These are phyloP conservation scores for Rhinichthys osculus DNA, from an alignment of 2,797 vertebrate genomes.

Conservation along the genomic window DNA sequence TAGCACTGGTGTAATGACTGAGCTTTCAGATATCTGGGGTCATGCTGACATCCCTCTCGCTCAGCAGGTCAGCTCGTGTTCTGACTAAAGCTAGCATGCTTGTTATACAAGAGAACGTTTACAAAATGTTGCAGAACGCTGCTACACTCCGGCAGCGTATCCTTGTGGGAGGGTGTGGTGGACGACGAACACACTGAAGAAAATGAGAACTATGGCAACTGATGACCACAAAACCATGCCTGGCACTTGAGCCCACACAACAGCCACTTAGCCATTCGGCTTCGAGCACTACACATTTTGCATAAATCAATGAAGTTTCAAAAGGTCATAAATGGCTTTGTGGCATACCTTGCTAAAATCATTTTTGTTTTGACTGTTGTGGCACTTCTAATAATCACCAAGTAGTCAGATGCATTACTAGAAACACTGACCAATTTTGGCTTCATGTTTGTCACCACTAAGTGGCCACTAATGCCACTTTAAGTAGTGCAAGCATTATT, in stretches of 20 bases:
- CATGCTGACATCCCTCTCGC: constrained; percentile 12
- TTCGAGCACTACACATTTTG: neutral
- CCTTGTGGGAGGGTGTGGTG: neutral
- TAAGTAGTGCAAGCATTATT: neutral
- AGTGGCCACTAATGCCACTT: neutral
- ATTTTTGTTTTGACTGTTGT: neutral
- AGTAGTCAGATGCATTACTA: neutral
- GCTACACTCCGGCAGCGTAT: neutral
- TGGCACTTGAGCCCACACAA: constrained; percentile 13
- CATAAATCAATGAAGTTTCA: constrained; percentile 12
- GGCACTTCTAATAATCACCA: neutral
- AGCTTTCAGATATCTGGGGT: constrained; percentile 5
- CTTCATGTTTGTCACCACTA: neutral
- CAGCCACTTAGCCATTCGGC: neutral
- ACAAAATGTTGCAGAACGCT: neutral
- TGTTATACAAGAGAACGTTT: neutral
- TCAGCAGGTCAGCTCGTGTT: neutral
- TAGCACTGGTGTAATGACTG: constrained; percentile 21
- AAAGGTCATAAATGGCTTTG: neutral
- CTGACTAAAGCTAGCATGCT: constrained; percentile 4
- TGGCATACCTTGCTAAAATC: neutral
- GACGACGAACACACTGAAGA: neutral
- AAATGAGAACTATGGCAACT: constrained; percentile 13
- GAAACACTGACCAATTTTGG: neutral
- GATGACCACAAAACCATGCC: neutral